Evolutionary conservation across 2,888 invertebrate genomes (phyloP).

Genomic region (Leptinotarsa tumamoca): DNA sequence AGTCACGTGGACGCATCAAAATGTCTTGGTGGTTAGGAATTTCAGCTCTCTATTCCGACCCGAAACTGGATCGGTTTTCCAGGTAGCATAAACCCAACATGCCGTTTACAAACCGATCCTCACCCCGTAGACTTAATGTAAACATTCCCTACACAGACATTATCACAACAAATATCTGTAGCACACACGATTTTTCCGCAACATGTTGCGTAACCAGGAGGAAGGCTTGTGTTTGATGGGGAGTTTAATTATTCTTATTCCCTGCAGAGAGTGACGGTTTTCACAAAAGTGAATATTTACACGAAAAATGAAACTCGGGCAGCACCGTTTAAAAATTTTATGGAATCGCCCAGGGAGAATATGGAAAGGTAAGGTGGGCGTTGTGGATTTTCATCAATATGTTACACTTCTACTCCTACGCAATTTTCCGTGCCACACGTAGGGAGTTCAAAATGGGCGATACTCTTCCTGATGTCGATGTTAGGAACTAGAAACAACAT

Average conservation of each 20-base stretch:
- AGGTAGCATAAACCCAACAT: no score
- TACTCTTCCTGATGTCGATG: no score
- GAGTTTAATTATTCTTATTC: not conserved
- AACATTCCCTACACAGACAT: not conserved
- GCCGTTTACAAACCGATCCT: no score
- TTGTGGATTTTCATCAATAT: not conserved
- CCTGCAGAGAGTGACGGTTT: not conserved
- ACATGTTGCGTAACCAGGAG: not conserved
- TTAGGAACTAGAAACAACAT: no score
- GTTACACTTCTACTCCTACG: no score
- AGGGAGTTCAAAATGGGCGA: no score
- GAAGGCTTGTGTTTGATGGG: not conserved
- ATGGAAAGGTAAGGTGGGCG: not conserved
- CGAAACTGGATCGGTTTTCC: no score
- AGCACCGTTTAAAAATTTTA: not conserved
- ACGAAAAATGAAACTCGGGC: not conserved
- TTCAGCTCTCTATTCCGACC: no score
- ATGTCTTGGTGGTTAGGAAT: no score
- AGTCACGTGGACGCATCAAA: no score
- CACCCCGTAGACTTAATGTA: not conserved
- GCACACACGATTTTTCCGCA: not conserved
- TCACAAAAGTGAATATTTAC: slow-evolving; percentile 3
- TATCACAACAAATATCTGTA: slow-evolving; percentile 4
- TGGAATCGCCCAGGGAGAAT: not conserved
- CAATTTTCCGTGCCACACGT: no score